Percentiles rank a stretch among this genome's conserved stretches.
Evolutionary conservation across 2,113 vertebrate genomes (phyloP).

Genomic region (Megaptera novaeangliae): DNA sequence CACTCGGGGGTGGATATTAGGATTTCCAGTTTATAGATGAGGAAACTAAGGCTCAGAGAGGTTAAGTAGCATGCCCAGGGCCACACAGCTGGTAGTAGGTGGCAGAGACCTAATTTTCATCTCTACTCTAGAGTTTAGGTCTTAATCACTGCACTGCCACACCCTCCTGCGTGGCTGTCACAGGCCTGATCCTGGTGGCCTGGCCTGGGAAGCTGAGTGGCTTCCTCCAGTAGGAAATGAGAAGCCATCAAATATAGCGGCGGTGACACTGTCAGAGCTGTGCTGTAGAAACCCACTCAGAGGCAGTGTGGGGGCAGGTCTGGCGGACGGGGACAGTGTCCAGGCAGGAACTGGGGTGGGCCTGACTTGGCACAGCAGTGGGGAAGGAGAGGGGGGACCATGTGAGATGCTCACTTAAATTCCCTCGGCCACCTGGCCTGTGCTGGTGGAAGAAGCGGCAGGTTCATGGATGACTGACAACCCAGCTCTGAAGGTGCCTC

Average conservation of each 20-base stretch:
- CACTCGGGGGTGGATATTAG: not conserved
- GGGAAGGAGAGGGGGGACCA: not conserved
- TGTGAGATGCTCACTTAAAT: not conserved
- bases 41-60: not conserved
- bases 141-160: not conserved
- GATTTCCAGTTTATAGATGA: not conserved
- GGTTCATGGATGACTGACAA: not conserved
- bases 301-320: not conserved
- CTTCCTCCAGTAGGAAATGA: not conserved
- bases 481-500: not conserved
- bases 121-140: not conserved
- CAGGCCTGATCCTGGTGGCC: not conserved
- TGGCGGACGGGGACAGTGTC: not conserved
- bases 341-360: not conserved
- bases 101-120: not conserved
- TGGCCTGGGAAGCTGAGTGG: not conserved
- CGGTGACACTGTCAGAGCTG: accelerated
- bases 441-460: accelerated
- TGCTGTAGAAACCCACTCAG: not conserved
- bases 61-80: not conserved
- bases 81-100: not conserved
- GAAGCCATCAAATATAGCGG: accelerated
- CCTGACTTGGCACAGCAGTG: not conserved
- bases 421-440: not conserved
- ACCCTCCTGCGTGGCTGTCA: accelerated